Conservation (phyloP, 2,113 vertebrate species). For the Archilochus colubris region DNA sequence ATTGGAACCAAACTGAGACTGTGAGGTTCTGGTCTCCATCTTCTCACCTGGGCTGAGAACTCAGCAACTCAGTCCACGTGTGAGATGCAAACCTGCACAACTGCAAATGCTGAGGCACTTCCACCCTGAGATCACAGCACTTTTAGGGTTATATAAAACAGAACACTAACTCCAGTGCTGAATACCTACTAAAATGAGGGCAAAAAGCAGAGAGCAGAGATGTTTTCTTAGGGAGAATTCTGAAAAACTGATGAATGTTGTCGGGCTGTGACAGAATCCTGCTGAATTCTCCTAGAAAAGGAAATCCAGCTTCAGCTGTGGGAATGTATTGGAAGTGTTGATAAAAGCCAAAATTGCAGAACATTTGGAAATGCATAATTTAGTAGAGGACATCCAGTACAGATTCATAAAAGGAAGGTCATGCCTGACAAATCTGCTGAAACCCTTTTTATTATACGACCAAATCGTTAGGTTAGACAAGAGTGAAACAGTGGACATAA, state of each 20-base stretch:
- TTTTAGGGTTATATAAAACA: neutral
- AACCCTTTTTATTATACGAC: slow-evolving; percentile 74
- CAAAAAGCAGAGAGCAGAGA: neutral
- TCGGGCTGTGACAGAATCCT: neutral
- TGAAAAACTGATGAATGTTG: neutral
- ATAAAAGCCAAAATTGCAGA: slow-evolving; percentile 69
- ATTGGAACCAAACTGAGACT: neutral
- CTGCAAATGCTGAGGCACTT: neutral
- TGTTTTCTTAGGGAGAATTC: neutral
- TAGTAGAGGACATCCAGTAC: slow-evolving; percentile 70
- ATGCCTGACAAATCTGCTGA: slow-evolving; percentile 74
- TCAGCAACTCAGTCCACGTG: neutral
- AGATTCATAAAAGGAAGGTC: slow-evolving; percentile 75
- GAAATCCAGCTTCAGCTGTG: slow-evolving; percentile 49
- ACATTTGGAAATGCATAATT: slow-evolving; percentile 75
- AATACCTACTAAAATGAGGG: neutral
- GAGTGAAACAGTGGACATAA: slow-evolving; percentile 64
- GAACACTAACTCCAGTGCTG: neutral
- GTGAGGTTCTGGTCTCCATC: neutral
- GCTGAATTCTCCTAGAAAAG: slow-evolving; percentile 21
- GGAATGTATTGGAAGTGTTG: slow-evolving; percentile 47
- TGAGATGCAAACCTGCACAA: neutral
- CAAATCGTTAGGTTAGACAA: slow-evolving; percentile 70
- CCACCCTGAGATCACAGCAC: neutral
- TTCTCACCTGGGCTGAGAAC: neutral